Evolutionary conservation across 92 coral and sea anemone genomes (phyloP).

Genomic region (Umimayanthus kanabou): DNA sequence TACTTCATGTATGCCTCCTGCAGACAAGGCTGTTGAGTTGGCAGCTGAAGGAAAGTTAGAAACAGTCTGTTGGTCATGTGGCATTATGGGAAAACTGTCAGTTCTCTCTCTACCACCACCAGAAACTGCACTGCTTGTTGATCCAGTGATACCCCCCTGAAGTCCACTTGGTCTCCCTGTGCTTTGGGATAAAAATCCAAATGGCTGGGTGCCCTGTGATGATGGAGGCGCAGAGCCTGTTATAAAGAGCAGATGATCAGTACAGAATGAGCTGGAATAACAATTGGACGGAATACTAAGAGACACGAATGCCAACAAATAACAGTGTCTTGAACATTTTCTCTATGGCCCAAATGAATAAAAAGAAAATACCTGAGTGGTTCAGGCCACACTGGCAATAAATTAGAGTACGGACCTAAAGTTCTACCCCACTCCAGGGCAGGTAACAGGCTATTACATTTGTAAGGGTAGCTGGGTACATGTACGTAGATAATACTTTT

Average conservation of each 20-base stretch:
- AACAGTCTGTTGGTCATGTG: constrained; percentile 4
- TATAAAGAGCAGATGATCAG: no score
- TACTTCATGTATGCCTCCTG: constrained; percentile 13
- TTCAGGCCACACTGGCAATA: no score
- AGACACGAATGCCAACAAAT: not conserved
- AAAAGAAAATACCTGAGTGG: no score
- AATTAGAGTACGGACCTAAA: no score
- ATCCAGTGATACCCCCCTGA: not conserved
- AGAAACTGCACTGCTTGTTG: not conserved
- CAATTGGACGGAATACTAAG: no score
- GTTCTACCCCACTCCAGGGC: no score
- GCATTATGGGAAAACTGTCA: constrained; percentile 14
- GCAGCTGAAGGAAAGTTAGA: not conserved
- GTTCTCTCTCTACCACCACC: constrained; percentile 5
- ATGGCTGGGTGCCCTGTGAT: not conserved
- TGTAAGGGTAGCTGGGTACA: no score
- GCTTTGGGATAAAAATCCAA: not conserved
- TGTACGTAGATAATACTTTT: no score
- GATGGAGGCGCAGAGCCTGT: not conserved
- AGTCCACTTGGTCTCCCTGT: not conserved
- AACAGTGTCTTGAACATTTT: not conserved
- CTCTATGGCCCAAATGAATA: not conserved
- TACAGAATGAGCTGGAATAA: no score
- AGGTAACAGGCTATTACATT: no score
- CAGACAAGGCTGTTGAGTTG: not conserved